These are phyloP conservation scores for Thera obeliscata DNA, from an alignment of 2,888 invertebrate genomes.

Conservation along the genomic window DNA sequence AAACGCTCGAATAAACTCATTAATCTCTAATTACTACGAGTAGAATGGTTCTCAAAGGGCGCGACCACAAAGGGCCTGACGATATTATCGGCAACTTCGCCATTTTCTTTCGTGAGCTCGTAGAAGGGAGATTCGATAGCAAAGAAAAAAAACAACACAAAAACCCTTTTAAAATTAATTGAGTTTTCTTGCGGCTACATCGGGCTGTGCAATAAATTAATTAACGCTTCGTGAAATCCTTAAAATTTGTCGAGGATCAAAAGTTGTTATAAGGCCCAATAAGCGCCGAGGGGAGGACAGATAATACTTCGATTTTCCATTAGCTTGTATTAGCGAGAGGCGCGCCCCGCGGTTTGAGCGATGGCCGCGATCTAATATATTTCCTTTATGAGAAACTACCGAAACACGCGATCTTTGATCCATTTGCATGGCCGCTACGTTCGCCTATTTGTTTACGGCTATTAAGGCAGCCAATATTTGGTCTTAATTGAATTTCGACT, in stretches of 20 bases:
- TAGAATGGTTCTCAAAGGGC: conserved; percentile 66
- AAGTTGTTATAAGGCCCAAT: conserved; percentile 67
- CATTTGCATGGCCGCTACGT: conserved; percentile 73
- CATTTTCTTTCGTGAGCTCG: conserved; percentile 61
- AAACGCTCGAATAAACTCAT: conserved; percentile 63
- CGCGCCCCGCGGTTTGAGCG: conserved; percentile 52
- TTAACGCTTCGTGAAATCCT: conserved; percentile 83
- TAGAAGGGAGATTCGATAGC: conserved; percentile 58
- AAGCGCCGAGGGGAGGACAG: conserved; percentile 60
- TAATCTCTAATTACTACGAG: conserved; percentile 76
- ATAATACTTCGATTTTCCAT: conserved; percentile 84
- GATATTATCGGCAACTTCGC: conserved; percentile 69
- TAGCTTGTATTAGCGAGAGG: conserved; percentile 80
- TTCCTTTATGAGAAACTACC: conserved; percentile 76
- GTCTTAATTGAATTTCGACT: conserved; percentile 76
- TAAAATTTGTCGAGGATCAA: conserved; percentile 83
- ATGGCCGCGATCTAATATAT: conserved; percentile 74
- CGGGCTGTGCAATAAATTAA: conserved; percentile 82
- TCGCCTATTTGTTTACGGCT: conserved; percentile 74
- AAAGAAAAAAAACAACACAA: conserved; percentile 79
- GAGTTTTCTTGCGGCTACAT: conserved; percentile 84
- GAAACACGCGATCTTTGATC: conserved; percentile 82
- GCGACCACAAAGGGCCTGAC: conserved; percentile 66
- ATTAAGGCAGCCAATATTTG: conserved; percentile 72
- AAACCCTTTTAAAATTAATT: conserved; percentile 85